Evolutionary conservation across 1,140 invertebrate genomes (phyloP), one percentile per base, ranked within the genome.

Genomic region (Apis laboriosa): DNA sequence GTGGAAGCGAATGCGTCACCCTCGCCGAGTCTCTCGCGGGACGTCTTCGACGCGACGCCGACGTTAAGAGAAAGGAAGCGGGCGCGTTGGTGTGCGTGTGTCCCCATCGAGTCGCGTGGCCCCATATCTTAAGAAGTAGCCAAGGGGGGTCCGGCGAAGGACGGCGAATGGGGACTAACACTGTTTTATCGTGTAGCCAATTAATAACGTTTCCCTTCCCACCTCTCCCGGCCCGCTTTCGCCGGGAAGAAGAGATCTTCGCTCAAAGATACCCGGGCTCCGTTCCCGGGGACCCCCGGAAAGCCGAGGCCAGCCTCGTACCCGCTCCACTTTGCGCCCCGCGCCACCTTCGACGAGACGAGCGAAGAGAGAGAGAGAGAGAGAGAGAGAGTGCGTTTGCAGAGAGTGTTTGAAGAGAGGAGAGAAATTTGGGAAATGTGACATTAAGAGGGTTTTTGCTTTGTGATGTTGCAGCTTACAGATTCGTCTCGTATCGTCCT

Each of bases 121-220:
- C 90, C 89, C 90, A 92, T 93, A 93, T 93, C 90, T 93, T 91
- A 89, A 85, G 83, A 86, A 85, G 72, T 91, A 90, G 85, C 92
- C 92, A 88, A 84, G 90, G 91, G 93, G 92, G 92, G 92, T 93
- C 90, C 87, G 28, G 64, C 84, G 87, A 86, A 86, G 89, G 90
- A 92, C 91, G 89, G 88, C 86, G 89, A 91, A 92, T 90, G 89
- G 89, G 87, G 89, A 92, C 91, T 92, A 93, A 93, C 92, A 92
- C 91, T 92, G 91, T 92, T 93, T 93, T 92, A 94, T 94, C 92
- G 87, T 93, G 91, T 94, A 93, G 90, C 92, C 91, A 92, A 94
- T 94, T 94, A 94, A 94, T 94, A 94, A 94, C 89, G 88, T 91
- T 89, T 87, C 89, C 72, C 55, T 76, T 56, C 81, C 63, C 80